Evolutionary conservation across 2,888 invertebrate species (phyloP).

Genomic region (Philhelius pedissequus): DNA sequence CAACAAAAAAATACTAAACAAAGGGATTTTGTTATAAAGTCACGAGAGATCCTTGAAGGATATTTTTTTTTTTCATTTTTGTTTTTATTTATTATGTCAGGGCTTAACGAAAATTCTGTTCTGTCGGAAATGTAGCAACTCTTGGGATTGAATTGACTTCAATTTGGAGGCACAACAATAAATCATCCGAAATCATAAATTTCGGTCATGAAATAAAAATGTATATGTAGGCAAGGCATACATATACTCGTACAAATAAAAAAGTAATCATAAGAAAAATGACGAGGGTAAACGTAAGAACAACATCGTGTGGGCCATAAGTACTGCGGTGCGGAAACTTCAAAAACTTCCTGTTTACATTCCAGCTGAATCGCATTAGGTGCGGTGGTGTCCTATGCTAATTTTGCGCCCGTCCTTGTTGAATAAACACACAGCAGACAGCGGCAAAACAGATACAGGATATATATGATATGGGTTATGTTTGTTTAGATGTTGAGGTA

Average conservation of each 20-base stretch:
- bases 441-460: neutral
- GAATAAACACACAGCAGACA: conserved; percentile 15
- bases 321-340: neutral
- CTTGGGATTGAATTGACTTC: conserved; percentile 37
- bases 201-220: conserved; percentile 15
- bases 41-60: neutral
- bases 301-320: conserved; percentile 7
- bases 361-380: neutral
- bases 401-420: conserved; percentile 25
- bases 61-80: neutral
- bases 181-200: conserved; percentile 6
- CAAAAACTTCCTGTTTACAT: conserved; percentile 22
- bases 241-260: neutral
- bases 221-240: neutral
- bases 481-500: conserved; percentile 12
- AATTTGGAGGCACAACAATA: conserved; percentile 10
- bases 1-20: neutral
- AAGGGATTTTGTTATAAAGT: conserved; percentile 10
- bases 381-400: conserved; percentile 33
- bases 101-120: neutral
- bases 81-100: neutral
- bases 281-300: neutral
- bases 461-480: neutral
- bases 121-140: neutral
- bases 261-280: conserved; percentile 18